Conservation (phyloP, 2,113 vertebrate genomes). For the Indicator maculatus region DNA sequence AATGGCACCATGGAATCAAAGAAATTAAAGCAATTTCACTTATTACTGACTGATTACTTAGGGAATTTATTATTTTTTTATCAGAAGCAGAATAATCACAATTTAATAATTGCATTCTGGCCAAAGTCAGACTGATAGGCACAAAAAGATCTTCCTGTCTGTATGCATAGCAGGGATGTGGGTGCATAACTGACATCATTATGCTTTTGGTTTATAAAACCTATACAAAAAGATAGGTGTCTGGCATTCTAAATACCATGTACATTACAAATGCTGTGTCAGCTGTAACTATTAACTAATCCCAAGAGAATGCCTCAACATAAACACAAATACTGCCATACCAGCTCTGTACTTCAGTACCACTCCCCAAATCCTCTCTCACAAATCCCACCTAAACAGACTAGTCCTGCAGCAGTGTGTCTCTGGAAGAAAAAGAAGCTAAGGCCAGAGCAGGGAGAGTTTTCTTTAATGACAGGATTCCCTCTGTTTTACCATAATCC, state of each 20-base stretch:
- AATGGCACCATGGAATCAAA: not conserved
- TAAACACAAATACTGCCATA: not conserved
- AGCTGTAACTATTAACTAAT: not conserved
- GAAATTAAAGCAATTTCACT: not conserved
- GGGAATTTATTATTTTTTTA: not conserved
- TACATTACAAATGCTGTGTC: not conserved
- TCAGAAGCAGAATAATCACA: constrained; percentile 6
- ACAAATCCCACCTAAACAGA: not conserved
- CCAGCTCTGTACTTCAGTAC: not conserved
- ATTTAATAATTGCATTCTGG: constrained; percentile 28
- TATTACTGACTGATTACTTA: constrained; percentile 19
- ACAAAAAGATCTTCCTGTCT: not conserved
- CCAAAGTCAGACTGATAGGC: not conserved
- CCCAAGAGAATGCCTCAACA: not conserved
- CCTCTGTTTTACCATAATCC: not conserved
- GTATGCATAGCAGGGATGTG: not conserved
- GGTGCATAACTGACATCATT: not conserved
- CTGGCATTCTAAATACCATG: not conserved
- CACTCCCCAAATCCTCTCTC: not conserved
- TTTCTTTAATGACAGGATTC: not conserved
- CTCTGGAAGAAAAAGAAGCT: not conserved
- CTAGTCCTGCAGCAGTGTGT: not conserved
- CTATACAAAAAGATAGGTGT: not conserved
- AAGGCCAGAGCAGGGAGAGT: not conserved
- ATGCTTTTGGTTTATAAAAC: not conserved